These are phyloP conservation scores for Drosophila burlai DNA, from an alignment of 1,140 invertebrate genomes.

Conservation along the genomic window DNA sequence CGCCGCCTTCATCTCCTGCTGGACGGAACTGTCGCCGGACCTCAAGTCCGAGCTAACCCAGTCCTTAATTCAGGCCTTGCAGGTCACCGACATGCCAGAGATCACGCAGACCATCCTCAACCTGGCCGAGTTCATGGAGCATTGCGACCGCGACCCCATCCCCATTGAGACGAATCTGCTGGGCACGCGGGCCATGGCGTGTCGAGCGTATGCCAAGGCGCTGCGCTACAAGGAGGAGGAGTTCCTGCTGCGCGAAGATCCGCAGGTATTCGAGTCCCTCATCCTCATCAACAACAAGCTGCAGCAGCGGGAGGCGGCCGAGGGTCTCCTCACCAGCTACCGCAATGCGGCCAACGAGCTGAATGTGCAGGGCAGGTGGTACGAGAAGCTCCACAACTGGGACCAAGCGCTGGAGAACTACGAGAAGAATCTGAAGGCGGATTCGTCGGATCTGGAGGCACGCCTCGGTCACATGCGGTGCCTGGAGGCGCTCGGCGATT, in stretches of 20 bases:
- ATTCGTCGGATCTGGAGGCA: slow-evolving; percentile 91
- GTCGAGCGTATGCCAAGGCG: slow-evolving; percentile 97
- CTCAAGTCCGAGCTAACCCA: slow-evolving; percentile 95
- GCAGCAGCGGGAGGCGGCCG: slow-evolving; percentile 98
- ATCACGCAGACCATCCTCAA: slow-evolving; percentile 99
- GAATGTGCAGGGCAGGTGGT: slow-evolving; percentile 97
- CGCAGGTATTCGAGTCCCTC: slow-evolving; percentile 95
- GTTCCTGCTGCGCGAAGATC: slow-evolving; percentile 89
- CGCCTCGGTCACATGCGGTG: slow-evolving; percentile 98
- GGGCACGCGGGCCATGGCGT: slow-evolving; percentile 93
- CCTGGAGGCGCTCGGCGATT: slow-evolving; percentile 98
- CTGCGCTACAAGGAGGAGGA: slow-evolving; percentile 99
- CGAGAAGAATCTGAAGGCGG: slow-evolving; percentile 88
- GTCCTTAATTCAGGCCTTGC: slow-evolving; percentile 95
- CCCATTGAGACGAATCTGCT: slow-evolving; percentile 94
- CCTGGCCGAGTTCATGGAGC: slow-evolving; percentile 99
- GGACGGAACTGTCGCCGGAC: slow-evolving; percentile 95
- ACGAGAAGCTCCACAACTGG: slow-evolving; percentile 99
- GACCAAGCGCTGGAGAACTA: slow-evolving; percentile 97
- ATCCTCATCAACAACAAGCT: slow-evolving; percentile 99
- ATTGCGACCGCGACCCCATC: slow-evolving; percentile 98
- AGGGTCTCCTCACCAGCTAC: slow-evolving; percentile 95
- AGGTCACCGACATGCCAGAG: slow-evolving; percentile 97
- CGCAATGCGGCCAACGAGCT: slow-evolving; percentile 88
- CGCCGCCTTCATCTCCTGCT: slow-evolving; percentile 99